Base-by-base conservation (phyloP, 2,113 vertebrate genomes). In the Sinocyclocheilus grahami region DNA sequence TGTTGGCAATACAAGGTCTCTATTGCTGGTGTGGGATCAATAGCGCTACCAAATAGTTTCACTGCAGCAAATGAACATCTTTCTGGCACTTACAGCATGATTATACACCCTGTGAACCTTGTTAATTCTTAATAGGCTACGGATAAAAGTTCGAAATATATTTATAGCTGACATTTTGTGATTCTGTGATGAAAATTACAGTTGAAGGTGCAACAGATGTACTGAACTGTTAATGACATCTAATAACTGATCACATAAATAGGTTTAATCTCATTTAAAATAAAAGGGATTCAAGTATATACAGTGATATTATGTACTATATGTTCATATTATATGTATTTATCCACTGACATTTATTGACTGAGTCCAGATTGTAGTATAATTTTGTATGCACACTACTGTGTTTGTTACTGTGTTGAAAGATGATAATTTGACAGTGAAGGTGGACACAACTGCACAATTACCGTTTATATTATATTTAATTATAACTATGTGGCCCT, bases 381-480 rank as follows among this genome's bases (percentile, higher is more conserved):
- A 37, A 11, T 22, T 42, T 22, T 63, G 0, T 46, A n/a, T 39
- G 46, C n/a, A 46, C 22, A 24, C 7, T 65, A 20, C 46, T 65
- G 13, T 42, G 22, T 48, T 81, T 16, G 39, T 42, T 42, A 42
- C 39, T 4, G 20, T 58, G 11, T 48, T 48, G 7, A 24, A 48
- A 48, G 24, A 65, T 67, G 0, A n/a, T 81, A 3, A 39, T 27
- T 39, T n/a, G 62, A 80, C 33, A 46, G 12, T 18, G 6, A 24
- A 22, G 42, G n/a, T 60, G 48, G 78, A 60, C 78, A 74, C 24
- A 81, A 60, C 24, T 51, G 33, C 46, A 79, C 65, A 46, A 87
- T 87, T 89, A 87, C 67, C 83, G 14, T 72, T 80, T 69, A 69
- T 71, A 83, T 83, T 37, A 67, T 62, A 79, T 74, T 83, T 87